A percentile compares a stretch with the other conserved stretches of the same genome.
phyloP scores from a whole-genome alignment of 2,113 vertebrate genomes.

The Equus quagga region DNA sequence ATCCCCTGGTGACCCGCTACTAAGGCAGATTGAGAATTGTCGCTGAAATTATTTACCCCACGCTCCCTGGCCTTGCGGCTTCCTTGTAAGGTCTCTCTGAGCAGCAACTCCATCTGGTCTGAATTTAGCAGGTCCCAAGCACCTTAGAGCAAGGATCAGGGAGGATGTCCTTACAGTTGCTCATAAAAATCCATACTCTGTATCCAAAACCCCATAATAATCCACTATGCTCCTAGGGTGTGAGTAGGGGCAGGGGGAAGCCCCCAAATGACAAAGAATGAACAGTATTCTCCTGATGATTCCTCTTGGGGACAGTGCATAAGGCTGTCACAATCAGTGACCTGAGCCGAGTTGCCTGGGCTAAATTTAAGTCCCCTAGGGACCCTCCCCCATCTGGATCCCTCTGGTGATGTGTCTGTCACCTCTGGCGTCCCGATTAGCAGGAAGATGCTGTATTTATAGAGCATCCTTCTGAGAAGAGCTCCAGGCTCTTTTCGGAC shows the following conservation, averaged over 20 bases:
- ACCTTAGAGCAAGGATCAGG: not conserved
- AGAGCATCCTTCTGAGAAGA: slow-evolving; percentile 60
- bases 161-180: not conserved
- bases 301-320: not conserved
- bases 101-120: not conserved
- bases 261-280: not conserved
- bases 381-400: not conserved
- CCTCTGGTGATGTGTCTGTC: not conserved
- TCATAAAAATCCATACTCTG: not conserved
- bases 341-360: not conserved
- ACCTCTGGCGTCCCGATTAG: not conserved
- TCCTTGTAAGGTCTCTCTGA: slow-evolving; percentile 39
- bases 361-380: slow-evolving; percentile 32
- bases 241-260: not conserved
- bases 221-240: not conserved
- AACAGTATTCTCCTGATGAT: not conserved
- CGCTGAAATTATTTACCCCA: not conserved
- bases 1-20: not conserved
- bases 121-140: slow-evolving; percentile 21
- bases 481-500: slow-evolving; percentile 20
- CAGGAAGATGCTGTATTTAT: slow-evolving; percentile 56
- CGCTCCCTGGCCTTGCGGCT: not conserved
- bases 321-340: not conserved
- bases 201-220: not conserved
- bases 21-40: not conserved